Percentiles rank a stretch among this genome's conserved stretches.
Evolutionary conservation across 2,797 vertebrate genomes (phyloP).

Genomic region (Amazona finschi): DNA sequence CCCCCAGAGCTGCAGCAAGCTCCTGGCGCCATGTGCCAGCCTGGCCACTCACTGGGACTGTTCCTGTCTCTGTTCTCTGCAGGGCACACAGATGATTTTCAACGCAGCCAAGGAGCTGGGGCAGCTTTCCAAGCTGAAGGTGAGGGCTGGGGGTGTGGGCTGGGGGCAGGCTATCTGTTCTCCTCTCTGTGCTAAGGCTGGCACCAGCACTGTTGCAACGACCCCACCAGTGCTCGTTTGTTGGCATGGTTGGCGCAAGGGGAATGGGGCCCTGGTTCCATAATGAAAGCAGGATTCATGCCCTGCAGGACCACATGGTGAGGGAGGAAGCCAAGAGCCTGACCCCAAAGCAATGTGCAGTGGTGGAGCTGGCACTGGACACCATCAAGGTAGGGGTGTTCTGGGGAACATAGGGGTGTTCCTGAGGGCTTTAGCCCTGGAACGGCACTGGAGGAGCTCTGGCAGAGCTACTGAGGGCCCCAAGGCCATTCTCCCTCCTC

Average conservation of each 20-base stretch:
- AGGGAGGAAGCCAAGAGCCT: conserved; percentile 96
- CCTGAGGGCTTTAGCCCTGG: background rate
- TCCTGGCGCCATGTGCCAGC: background rate
- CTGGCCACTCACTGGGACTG: background rate
- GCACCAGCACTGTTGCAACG: background rate
- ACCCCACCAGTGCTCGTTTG: background rate
- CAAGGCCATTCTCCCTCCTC: background rate
- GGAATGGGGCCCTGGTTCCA: background rate
- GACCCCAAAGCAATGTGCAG: conserved; percentile 95
- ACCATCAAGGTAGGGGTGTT: conserved; percentile 90
- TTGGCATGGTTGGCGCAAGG: background rate
- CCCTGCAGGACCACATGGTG: conserved; percentile 93
- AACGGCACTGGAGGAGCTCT: background rate
- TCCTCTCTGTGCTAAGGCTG: background rate
- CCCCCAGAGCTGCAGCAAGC: background rate
- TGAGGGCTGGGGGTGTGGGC: conserved; percentile 42
- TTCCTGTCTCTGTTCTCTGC: conserved; percentile 31
- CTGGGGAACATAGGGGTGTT: fast-evolving
- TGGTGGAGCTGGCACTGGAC: conserved; percentile 94
- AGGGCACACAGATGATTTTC: conserved; percentile 99
- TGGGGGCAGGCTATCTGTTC: background rate
- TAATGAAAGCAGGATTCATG: background rate
- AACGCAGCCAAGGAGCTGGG: conserved; percentile 97
- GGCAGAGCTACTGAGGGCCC: background rate
- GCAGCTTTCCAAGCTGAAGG: conserved; percentile 97